Percentiles rank a stretch among this genome's conserved stretches.
These are phyloP conservation scores for Thaumetopoea pityocampa DNA, from an alignment of 1,140 invertebrate species.

Conservation along the genomic window DNA sequence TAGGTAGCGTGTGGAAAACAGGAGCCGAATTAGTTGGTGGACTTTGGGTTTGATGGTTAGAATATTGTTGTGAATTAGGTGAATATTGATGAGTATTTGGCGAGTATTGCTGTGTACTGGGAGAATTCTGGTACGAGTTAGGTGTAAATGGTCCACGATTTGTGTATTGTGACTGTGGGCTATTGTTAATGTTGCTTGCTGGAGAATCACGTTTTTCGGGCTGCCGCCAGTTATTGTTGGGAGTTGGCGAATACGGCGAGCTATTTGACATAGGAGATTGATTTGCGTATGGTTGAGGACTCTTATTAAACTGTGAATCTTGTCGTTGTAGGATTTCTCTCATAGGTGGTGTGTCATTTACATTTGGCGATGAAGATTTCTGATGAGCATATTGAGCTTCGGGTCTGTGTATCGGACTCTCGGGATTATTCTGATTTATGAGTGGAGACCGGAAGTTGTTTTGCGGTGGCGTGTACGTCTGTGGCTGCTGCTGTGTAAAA, in stretches of 20 bases:
- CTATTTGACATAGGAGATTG: slow-evolving; percentile 45
- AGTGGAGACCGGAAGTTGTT: slow-evolving; percentile 45
- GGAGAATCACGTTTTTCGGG: slow-evolving; percentile 64
- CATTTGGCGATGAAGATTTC: slow-evolving; percentile 40
- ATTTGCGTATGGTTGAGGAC: slow-evolving; percentile 61
- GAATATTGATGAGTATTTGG: slow-evolving; percentile 32
- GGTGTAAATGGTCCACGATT: slow-evolving; percentile 57
- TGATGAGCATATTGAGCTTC: slow-evolving; percentile 67
- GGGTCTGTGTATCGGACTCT: slow-evolving; percentile 68
- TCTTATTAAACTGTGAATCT: slow-evolving; percentile 74
- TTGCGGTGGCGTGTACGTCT: slow-evolving; percentile 51
- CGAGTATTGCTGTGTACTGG: slow-evolving; percentile 27
- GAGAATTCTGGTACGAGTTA: too few relatives aligned
- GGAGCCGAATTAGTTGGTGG: slow-evolving; percentile 34
- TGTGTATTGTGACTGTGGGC: slow-evolving; percentile 42
- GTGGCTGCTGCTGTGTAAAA: slow-evolving; percentile 55
- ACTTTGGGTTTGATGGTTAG: slow-evolving; percentile 39
- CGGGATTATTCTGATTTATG: slow-evolving; percentile 53
- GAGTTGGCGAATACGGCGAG: slow-evolving; percentile 51
- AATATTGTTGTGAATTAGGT: slow-evolving; percentile 10
- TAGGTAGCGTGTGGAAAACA: slow-evolving; percentile 56
- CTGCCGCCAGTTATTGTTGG: slow-evolving; percentile 63
- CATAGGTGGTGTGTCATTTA: slow-evolving; percentile 53
- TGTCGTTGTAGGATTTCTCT: slow-evolving; percentile 66
- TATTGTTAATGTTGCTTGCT: slow-evolving; percentile 29